A percentile compares a stretch with the other conserved stretches of the same genome.
Evolutionary conservation across 2,797 vertebrate genomes (phyloP).

Genomic region (Apogon talboti): DNA sequence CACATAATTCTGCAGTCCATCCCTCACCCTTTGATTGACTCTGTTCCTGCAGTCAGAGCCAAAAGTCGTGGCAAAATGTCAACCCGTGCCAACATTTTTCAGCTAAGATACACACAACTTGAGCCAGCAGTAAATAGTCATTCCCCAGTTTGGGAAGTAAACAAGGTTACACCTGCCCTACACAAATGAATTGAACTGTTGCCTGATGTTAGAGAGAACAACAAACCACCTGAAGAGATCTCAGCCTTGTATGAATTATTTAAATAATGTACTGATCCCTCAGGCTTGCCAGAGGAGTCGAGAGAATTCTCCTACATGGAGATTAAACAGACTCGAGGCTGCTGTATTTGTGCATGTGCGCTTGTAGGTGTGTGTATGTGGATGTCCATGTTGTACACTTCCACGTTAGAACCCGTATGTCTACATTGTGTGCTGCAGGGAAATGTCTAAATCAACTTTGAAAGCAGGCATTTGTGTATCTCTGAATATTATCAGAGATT

Average conservation of each 20-base stretch:
- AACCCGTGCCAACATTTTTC: constrained; percentile 50
- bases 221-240: constrained; percentile 73
- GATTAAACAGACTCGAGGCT: constrained; percentile 78
- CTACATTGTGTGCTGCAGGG: constrained; percentile 66
- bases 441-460: constrained; percentile 49
- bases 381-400: constrained; percentile 36
- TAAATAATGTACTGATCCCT: constrained; percentile 73
- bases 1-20: constrained; percentile 51
- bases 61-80: constrained; percentile 67
- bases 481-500: constrained; percentile 48
- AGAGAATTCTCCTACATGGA: constrained; percentile 71
- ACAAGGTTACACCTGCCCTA: constrained; percentile 31
- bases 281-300: constrained; percentile 71
- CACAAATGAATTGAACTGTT: constrained; percentile 36
- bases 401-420: constrained; percentile 64
- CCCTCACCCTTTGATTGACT: constrained; percentile 62
- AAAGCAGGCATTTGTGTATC: constrained; percentile 27
- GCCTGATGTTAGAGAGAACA: constrained; percentile 38
- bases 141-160: constrained; percentile 37
- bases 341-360: constrained; percentile 54
- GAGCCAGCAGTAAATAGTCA: constrained; percentile 57
- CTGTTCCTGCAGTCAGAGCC: constrained; percentile 52
- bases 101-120: constrained; percentile 23
- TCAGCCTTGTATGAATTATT: constrained; percentile 72
- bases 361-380: constrained; percentile 35